Evolutionary conservation across 35 echinoderm and acorn worm species (phyloP), one percentile per base, ranked within the genome.

Genomic region (Ophiothrix spiculata): DNA sequence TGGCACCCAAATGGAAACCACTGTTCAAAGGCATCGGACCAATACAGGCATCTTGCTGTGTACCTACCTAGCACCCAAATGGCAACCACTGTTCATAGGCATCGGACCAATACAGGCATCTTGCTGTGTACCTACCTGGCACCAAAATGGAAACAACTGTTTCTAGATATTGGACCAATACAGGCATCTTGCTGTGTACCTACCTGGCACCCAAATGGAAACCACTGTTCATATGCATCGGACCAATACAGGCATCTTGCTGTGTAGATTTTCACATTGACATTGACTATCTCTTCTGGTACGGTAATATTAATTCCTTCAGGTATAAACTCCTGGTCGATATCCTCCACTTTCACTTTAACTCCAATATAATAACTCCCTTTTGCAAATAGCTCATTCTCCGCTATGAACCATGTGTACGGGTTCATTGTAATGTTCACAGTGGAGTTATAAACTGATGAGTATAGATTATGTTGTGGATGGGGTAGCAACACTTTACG

Each of bases 181-280:
- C n/a, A n/a, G n/a, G n/a, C n/a, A n/a, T n/a, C n/a, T n/a, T n/a
- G n/a, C n/a, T n/a, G n/a, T n/a, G n/a, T 0, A 19, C 81, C 38
- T 86, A 94, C 92, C 88, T 94, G 56, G 75, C 92, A 94, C 37
- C 92, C 92, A 87, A 86, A 49, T 39, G 92, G 92, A 32, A 94
- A 86, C 92, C 92, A 94, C 34, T 88, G 83, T 36, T 94, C 83
- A 80, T 90, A 81, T 0, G 40, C 77, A 38, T 79, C 77, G 64
- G 92, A 90, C 92, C 92, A 94, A 49, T 81, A 94, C 63, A 94
- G 46, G 54, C 92, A 94, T 64, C 92, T 75, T 19, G 92, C 92
- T 4, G 87, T 90, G 41, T 94, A 94, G 2, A 94, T 88, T 42
- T 90, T 85, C 23, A 94, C 79, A 74, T 90, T 88, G 0, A 94